phyloP scores from a whole-genome alignment of 2,888 invertebrate species.

The Artemia sinica region DNA sequence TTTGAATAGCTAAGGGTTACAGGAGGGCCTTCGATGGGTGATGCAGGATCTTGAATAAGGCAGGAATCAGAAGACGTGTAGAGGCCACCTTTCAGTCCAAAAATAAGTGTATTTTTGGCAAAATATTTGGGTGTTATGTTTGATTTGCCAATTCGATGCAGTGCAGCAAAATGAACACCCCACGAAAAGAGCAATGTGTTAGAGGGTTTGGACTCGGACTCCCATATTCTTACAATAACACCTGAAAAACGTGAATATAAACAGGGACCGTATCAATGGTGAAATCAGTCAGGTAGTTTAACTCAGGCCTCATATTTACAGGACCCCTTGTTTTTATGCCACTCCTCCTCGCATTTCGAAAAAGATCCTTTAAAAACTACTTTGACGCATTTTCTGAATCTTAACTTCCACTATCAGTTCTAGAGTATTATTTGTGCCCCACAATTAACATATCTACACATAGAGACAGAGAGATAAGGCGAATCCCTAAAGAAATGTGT shows the following conservation, averaged over 20 bases:
- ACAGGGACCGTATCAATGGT: too few species aligned
- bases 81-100: neutral
- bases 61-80: neutral
- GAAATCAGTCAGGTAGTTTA: too few species aligned
- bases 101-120: neutral
- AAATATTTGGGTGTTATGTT: neutral
- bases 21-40: neutral
- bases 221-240: neutral
- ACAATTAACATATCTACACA: too few species aligned
- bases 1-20: neutral
- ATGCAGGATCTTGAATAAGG: neutral
- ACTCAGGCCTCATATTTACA: too few species aligned
- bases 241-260: neutral
- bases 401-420: too few species aligned
- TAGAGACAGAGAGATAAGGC: too few species aligned
- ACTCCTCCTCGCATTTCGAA: too few species aligned
- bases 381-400: too few species aligned
- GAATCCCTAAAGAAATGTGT: too few species aligned
- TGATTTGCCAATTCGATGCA: neutral
- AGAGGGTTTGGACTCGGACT: neutral
- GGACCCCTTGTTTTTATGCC: too few species aligned
- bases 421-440: too few species aligned
- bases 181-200: neutral
- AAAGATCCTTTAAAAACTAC: too few species aligned
- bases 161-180: conserved; percentile 7